phyloP scores from a whole-genome alignment of 2,113 vertebrate genomes.

The Silurus meridionalis region DNA sequence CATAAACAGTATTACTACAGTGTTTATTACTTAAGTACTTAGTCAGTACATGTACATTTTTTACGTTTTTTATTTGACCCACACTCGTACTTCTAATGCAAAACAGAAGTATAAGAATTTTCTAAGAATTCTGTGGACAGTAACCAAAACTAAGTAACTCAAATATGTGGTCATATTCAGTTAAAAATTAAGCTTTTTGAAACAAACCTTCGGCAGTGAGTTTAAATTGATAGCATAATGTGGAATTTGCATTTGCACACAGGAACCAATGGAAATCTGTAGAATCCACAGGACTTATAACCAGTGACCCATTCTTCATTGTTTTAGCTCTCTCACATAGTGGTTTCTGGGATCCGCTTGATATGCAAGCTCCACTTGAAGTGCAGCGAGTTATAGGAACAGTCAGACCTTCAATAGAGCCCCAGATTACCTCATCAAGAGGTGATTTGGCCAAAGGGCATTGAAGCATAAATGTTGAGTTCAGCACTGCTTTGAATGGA shows the following conservation, averaged over 20 bases:
- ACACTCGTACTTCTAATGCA: neutral
- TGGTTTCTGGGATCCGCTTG: neutral
- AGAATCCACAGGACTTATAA: neutral
- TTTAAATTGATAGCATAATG: neutral
- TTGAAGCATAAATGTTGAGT: neutral
- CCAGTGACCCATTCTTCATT: neutral
- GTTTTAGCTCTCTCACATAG: conserved; percentile 16
- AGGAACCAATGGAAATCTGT: conserved; percentile 18
- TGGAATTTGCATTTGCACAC: conserved; percentile 19
- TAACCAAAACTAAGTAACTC: neutral
- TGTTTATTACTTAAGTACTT: neutral
- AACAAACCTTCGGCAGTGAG: conserved; percentile 16
- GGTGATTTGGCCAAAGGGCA: neutral
- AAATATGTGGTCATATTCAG: neutral
- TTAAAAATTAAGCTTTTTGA: neutral
- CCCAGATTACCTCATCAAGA: conserved; percentile 15
- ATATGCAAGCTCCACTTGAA: neutral
- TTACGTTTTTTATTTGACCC: neutral
- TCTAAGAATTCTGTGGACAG: neutral
- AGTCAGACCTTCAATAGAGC: conserved; percentile 7
- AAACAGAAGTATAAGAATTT: neutral
- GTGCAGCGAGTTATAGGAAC: conserved; percentile 17
- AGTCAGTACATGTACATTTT: neutral
- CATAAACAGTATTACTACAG: too few species aligned
- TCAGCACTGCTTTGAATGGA: neutral